phyloP scores from a whole-genome alignment of 1,140 invertebrate genomes.

The Neodiprion pinetum region DNA sequence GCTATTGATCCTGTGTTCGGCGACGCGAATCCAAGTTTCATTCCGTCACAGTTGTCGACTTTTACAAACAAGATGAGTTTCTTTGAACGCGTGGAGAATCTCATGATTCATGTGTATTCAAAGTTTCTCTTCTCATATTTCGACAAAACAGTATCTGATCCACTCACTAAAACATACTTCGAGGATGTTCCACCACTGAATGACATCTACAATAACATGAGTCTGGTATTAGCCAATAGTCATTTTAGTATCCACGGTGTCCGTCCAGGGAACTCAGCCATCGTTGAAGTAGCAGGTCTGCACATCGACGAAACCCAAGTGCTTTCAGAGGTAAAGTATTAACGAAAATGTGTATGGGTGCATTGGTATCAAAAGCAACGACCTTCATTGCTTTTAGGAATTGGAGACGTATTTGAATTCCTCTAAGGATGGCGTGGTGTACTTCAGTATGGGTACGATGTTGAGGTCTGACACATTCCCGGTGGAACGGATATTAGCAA shows the following conservation, averaged over 20 bases:
- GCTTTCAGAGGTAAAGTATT: neutral
- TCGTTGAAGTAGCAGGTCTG: conserved; percentile 58
- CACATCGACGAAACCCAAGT: conserved; percentile 43
- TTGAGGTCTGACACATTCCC: conserved; percentile 67
- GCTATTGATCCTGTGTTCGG: neutral
- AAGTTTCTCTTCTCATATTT: neutral
- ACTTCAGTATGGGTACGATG: conserved; percentile 78
- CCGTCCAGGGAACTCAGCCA: conserved; percentile 46
- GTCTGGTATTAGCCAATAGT: conserved; percentile 55
- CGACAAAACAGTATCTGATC: neutral
- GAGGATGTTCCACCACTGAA: conserved; percentile 65
- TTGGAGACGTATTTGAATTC: conserved; percentile 72
- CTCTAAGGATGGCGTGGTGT: conserved; percentile 72
- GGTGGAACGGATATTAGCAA: conserved; percentile 26
- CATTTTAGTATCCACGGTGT: conserved; percentile 52
- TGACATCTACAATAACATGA: conserved; percentile 58
- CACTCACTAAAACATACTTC: conserved; percentile 56
- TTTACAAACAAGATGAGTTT: conserved; percentile 36
- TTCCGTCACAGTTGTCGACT: neutral
- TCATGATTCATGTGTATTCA: conserved; percentile 18
- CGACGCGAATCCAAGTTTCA: neutral
- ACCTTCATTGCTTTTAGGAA: conserved; percentile 58
- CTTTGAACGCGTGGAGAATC: conserved; percentile 42
- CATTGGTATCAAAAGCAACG: neutral
- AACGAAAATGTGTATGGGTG: neutral